Percentiles rank a stretch among this genome's conserved stretches.
Evolutionary conservation across 2,888 invertebrate species (phyloP).

Genomic region (Acleris emargana): DNA sequence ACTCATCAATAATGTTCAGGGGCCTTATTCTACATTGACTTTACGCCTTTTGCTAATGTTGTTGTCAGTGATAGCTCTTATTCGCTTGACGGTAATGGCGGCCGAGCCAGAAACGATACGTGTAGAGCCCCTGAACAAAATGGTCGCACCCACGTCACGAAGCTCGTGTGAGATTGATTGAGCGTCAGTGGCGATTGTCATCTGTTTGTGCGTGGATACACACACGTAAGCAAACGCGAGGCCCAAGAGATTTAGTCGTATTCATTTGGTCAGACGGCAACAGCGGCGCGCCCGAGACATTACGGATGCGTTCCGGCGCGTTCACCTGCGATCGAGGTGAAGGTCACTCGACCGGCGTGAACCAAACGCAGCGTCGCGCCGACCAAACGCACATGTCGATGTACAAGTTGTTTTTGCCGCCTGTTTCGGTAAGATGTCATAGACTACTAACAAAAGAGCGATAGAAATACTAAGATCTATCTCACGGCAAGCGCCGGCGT

Average conservation of each 20-base stretch:
- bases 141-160: no score
- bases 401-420: neutral
- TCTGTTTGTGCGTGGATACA: no score
- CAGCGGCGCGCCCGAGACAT: slow-evolving; percentile 39
- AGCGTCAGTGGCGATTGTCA: neutral
- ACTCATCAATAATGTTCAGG: no score
- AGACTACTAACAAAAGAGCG: neutral
- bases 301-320: slow-evolving; percentile 58
- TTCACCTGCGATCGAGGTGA: slow-evolving; percentile 79
- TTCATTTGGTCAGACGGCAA: slow-evolving; percentile 28
- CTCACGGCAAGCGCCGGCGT: no score
- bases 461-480: neutral
- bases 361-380: slow-evolving; percentile 44
- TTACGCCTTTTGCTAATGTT: no score
- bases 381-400: slow-evolving; percentile 9
- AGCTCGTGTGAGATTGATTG: slow-evolving; percentile 15
- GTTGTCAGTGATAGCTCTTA: no score
- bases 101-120: no score
- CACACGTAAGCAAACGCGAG: no score
- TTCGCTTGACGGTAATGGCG: no score
- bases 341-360: slow-evolving; percentile 68
- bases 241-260: neutral
- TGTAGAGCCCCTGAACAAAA: no score
- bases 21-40: no score
- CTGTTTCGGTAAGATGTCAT: neutral